These are phyloP conservation scores for Peromyscus melanophrys DNA, from an alignment of 2,797 vertebrate species.

Conservation along the genomic window DNA sequence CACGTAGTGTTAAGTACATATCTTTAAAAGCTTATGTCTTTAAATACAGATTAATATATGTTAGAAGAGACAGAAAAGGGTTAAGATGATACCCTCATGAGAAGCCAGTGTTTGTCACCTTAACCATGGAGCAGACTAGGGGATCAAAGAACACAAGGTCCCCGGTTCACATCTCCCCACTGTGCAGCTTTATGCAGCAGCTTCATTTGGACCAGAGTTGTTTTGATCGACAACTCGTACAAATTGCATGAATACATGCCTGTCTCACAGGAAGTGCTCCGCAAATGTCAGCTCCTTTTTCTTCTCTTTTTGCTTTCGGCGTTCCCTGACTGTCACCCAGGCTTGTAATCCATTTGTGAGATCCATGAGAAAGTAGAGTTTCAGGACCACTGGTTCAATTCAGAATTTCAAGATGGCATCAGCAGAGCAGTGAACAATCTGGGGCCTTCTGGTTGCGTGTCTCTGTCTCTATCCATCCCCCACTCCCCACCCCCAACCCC, in stretches of 20 bases:
- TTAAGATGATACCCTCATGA: background rate
- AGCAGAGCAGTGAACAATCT: background rate
- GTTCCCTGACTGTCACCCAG: background rate
- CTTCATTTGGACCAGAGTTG: background rate
- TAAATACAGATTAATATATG: background rate
- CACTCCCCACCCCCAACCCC: too few species aligned
- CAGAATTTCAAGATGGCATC: background rate
- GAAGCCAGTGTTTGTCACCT: conserved; percentile 3
- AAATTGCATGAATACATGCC: background rate
- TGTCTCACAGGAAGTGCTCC: background rate
- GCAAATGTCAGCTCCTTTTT: background rate
- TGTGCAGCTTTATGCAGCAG: background rate
- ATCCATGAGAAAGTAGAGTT: background rate
- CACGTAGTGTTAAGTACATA: background rate
- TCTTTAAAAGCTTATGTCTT: background rate
- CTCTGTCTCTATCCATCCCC: too few species aligned
- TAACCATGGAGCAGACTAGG: background rate
- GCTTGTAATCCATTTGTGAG: background rate
- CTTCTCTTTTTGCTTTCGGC: background rate
- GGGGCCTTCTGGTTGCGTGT: background rate
- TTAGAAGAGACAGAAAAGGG: background rate
- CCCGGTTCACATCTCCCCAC: background rate
- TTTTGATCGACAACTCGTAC: conserved; percentile 12
- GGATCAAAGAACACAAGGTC: background rate
- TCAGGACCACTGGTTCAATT: background rate